phyloP scores from a whole-genome alignment of 2,888 invertebrate species.

The Meteorus cinctellus region DNA sequence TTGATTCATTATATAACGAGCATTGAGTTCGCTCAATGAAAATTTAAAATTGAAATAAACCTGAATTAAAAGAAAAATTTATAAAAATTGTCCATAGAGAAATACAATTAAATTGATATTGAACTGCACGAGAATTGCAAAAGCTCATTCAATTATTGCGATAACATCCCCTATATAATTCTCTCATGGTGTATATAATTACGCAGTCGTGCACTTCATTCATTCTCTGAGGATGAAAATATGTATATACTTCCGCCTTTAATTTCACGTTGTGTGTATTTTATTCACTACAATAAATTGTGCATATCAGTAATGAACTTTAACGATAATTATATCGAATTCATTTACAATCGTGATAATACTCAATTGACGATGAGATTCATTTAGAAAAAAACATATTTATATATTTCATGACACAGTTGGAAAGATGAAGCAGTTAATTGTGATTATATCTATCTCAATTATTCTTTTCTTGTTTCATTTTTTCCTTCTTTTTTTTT shows the following conservation, averaged over 20 bases:
- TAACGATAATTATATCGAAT: not conserved
- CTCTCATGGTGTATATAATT: not conserved
- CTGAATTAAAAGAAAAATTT: not conserved
- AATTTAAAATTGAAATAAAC: not conserved
- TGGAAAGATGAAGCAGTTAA: too few relatives aligned
- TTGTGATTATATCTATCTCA: too few relatives aligned
- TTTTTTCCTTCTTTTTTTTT: not conserved
- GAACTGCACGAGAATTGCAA: not conserved
- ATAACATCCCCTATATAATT: not conserved
- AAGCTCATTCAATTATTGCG: slow-evolving; percentile 11
- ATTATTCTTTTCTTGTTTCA: not conserved
- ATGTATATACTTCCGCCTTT: not conserved
- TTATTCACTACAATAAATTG: not conserved
- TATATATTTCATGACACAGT: not conserved
- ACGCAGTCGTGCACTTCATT: slow-evolving; percentile 8
- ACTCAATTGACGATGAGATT: not conserved
- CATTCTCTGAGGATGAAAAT: not conserved
- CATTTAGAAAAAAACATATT: not conserved
- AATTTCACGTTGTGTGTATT: slow-evolving; percentile 32
- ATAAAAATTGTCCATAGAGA: not conserved
- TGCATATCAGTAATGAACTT: not conserved
- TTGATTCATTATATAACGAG: not conserved
- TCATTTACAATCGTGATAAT: not conserved
- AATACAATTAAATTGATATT: not conserved
- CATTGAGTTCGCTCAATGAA: not conserved